Percentiles rank a stretch among this genome's conserved stretches.
Conservation (phyloP, 2,797 vertebrate species). For the Pipistrellus pygmaeus region DNA sequence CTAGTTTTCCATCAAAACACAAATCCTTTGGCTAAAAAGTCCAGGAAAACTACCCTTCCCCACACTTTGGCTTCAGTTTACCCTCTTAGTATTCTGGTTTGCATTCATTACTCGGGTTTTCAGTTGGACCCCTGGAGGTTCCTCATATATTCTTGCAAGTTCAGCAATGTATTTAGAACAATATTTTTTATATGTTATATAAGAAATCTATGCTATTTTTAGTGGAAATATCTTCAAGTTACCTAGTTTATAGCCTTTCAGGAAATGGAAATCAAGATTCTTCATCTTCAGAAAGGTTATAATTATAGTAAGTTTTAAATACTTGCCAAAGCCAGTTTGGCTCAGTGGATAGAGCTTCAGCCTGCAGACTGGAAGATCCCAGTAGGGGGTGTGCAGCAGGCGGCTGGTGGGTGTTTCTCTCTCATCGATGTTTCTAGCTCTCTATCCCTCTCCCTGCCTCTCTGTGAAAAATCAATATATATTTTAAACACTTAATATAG, state of each 20-base stretch:
- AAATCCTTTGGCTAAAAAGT: background rate
- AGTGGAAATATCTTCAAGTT: background rate
- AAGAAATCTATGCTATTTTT: background rate
- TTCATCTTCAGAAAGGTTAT: background rate
- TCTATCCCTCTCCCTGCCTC: too few species aligned
- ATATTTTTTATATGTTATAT: background rate
- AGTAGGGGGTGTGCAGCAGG: too few species aligned
- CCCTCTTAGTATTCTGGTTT: background rate
- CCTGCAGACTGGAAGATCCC: too few species aligned
- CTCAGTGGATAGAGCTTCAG: too few species aligned
- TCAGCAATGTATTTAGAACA: conserved; percentile 38
- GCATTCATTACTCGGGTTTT: background rate
- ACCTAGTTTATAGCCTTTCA: conserved; percentile 20
- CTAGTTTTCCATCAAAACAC: background rate
- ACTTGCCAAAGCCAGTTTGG: too few species aligned
- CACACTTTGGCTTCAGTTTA: background rate
- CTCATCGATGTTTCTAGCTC: too few species aligned
- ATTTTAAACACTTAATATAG: background rate
- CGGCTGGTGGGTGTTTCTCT: too few species aligned
- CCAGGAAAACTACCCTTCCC: background rate
- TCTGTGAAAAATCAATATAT: too few species aligned
- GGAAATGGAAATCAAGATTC: conserved; percentile 26
- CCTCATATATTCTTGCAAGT: background rate
- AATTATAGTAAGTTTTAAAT: conserved; percentile 28
- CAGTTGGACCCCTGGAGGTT: background rate